A percentile compares a stretch with the other conserved stretches of the same genome.
Conservation (phyloP, 2,113 vertebrate species). For the Phyllostomus hastatus region DNA sequence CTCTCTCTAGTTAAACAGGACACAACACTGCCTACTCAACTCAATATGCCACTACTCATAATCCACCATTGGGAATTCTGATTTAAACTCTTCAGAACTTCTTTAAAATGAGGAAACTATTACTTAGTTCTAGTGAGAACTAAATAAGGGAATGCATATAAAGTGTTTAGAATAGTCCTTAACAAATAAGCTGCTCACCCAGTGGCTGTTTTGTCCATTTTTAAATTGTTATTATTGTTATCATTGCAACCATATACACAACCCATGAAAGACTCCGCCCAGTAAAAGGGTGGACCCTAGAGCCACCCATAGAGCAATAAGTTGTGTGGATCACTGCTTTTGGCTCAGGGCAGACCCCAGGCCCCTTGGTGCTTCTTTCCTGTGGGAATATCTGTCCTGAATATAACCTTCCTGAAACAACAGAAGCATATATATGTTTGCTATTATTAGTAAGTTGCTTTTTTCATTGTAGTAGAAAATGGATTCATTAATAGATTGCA, state of each 20-base stretch:
- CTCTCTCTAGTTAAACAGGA: neutral
- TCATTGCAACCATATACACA: neutral
- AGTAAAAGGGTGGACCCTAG: neutral
- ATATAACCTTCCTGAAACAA: neutral
- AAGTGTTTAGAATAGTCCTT: neutral
- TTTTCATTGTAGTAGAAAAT: neutral
- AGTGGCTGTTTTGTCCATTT: neutral
- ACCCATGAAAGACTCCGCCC: neutral
- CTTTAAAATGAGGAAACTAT: neutral
- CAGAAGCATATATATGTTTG: neutral
- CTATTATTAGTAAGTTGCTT: neutral
- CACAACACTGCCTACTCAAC: rapidly evolving
- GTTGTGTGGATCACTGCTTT: neutral
- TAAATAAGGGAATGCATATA: neutral
- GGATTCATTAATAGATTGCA: neutral
- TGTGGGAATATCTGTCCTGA: neutral
- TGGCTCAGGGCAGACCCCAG: neutral
- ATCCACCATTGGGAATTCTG: neutral
- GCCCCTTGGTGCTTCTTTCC: neutral
- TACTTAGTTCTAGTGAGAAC: neutral
- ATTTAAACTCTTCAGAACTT: neutral
- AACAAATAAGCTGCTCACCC: neutral
- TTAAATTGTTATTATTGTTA: neutral
- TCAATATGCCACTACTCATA: too few relatives aligned
- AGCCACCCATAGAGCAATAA: neutral